Conservation (phyloP, 1,140 invertebrate species). For the Physella acuta region DNA sequence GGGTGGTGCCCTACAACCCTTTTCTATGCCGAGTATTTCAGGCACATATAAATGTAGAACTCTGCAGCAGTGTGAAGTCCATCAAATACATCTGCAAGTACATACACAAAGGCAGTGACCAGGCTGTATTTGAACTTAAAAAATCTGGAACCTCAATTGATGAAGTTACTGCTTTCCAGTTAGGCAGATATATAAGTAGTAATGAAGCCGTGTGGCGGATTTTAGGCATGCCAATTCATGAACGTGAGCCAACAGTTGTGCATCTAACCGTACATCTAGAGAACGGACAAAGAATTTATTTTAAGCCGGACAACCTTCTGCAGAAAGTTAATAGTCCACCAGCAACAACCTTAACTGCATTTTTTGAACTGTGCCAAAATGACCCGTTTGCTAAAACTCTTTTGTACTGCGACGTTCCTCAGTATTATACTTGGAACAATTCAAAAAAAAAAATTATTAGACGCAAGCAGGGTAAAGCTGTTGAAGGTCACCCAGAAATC, state of each 20-base stretch:
- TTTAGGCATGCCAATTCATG: slow-evolving; percentile 50
- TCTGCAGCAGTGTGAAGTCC: slow-evolving; percentile 28
- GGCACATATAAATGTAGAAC: slow-evolving; percentile 36
- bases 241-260: slow-evolving; percentile 50
- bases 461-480: background rate
- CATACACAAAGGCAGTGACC: slow-evolving; percentile 27
- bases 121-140: slow-evolving; percentile 15
- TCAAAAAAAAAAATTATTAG: slow-evolving; percentile 13
- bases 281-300: slow-evolving; percentile 60
- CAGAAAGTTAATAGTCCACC: slow-evolving; percentile 41
- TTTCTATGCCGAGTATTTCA: slow-evolving; percentile 22
- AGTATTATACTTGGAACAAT: slow-evolving; percentile 51
- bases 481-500: background rate
- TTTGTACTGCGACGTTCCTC: slow-evolving; percentile 44
- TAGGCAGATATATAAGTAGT: slow-evolving; percentile 41
- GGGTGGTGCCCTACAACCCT: slow-evolving; percentile 35
- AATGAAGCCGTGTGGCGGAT: slow-evolving; percentile 48
- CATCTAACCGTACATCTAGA: slow-evolving; percentile 62
- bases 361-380: slow-evolving; percentile 43
- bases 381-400: slow-evolving; percentile 46
- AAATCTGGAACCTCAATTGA: slow-evolving; percentile 8
- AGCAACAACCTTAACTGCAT: slow-evolving; percentile 57
- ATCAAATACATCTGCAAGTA: slow-evolving; percentile 37
- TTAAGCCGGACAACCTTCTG: slow-evolving; percentile 44
- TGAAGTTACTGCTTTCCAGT: slow-evolving; percentile 26